Evolutionary conservation across 2,888 invertebrate genomes (phyloP), one percentile per base, ranked within the genome.

Genomic region (Callimorpha dominula): DNA sequence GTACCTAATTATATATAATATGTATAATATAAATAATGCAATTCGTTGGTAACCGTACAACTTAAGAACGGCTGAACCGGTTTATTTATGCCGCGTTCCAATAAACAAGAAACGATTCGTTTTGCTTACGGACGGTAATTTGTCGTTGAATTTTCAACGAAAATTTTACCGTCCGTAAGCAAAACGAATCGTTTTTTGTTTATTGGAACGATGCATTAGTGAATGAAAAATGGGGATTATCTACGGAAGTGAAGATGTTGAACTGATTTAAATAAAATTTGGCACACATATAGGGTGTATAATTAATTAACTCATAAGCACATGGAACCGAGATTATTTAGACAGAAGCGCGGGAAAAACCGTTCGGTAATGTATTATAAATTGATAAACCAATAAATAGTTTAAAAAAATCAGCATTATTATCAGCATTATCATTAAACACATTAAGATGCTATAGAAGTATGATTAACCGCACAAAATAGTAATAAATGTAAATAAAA

Each of bases 401-500:
- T 14, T 31, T 60, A 0, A 5, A 14, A 60, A 31, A 60, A 46
- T 31, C 31, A 31, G 20, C 20, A 57, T 31, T 31, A 31, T 31
- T 31, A 46, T 46, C 43, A 31, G 60, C 12, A 60, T 6, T 60
- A 7, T 11, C 2, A 49, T 49, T 1, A 49, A 62, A 9, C 12
- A 49, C 62, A 62, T 49, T 31, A 49, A 68, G 49, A 46, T 57
- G 0, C 14, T 62, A 14, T 43, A n/a, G 11, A 15, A 50, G n/a
- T 20, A 43, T 54, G 12, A 70, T 64, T 54, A 65, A 60, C 68
- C 49, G 50, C 70, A 68, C 43, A 70, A 76, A 78, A 77, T 60
- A 72, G 69, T 74, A 73, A 76, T 75, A 78, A 73, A 77, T 71
- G 69, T 69, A 70, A 76, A 83, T 74, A 78, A 73, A 75, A 77